Conservation (phyloP, 1,140 invertebrate genomes). For the Drosophila nikananu region DNA sequence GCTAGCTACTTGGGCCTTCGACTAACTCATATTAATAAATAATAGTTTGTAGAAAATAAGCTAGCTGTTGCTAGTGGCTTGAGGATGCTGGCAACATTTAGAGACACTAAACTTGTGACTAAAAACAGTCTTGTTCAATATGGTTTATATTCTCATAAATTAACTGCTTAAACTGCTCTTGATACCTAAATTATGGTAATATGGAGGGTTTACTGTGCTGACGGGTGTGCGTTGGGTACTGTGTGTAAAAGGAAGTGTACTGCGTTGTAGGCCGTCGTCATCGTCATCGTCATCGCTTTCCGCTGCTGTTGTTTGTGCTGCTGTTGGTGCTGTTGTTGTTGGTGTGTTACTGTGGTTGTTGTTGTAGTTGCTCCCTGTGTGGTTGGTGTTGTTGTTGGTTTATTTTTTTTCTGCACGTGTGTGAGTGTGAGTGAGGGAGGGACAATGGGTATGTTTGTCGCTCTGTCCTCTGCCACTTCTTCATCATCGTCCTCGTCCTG, state of each 20-base stretch:
- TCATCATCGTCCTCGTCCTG: constrained; percentile 21
- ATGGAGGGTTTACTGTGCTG: constrained; percentile 10
- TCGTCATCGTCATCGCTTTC: constrained; percentile 49
- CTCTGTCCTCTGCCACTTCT: constrained; percentile 39
- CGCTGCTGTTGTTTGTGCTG: constrained; percentile 32
- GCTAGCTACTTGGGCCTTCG: no score
- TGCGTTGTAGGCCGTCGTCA: constrained; percentile 70
- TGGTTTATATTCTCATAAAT: not conserved
- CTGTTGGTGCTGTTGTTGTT: constrained; percentile 30
- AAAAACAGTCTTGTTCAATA: not conserved
- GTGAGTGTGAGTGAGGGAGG: constrained; percentile 58
- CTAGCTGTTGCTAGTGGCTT: accelerated
- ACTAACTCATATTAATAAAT: no score
- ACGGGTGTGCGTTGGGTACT: constrained; percentile 23
- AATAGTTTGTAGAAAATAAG: no score
- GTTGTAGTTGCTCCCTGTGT: constrained; percentile 13
- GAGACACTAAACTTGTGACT: not conserved
- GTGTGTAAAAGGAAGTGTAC: constrained; percentile 81
- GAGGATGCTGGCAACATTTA: not conserved
- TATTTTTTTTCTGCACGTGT: constrained; percentile 48
- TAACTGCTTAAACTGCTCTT: not conserved
- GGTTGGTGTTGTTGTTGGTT: constrained; percentile 16
- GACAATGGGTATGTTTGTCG: constrained; percentile 46
- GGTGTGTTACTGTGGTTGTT: constrained; percentile 21
- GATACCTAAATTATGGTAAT: not conserved